Conservation (phyloP, 2,113 vertebrate genomes). For the Gymnorhina tibicen region DNA sequence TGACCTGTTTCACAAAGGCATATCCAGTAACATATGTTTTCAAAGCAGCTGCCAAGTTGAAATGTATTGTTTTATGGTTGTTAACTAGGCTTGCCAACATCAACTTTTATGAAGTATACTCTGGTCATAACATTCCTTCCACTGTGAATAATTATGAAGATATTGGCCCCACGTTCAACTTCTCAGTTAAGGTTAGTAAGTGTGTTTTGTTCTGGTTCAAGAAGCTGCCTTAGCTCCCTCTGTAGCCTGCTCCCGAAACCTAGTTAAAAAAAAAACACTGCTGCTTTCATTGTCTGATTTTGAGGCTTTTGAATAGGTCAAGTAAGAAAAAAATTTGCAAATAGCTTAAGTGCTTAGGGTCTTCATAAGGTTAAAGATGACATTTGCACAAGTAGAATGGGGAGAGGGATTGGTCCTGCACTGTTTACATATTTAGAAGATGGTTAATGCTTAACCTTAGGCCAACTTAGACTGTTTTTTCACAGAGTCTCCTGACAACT, state of each 20-base stretch:
- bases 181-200: slow-evolving; percentile 83
- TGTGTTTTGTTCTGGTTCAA: not conserved
- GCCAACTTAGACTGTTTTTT: not conserved
- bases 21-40: slow-evolving; percentile 8
- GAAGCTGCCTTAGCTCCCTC: not conserved
- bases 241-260: not conserved
- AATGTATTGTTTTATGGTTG: slow-evolving; percentile 49
- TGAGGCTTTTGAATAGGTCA: not conserved
- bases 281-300: not conserved
- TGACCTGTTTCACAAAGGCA: not conserved
- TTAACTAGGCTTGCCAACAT: slow-evolving; percentile 80
- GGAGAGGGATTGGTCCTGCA: not conserved
- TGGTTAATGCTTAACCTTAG: slow-evolving; percentile 19
- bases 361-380: not conserved
- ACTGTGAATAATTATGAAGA: slow-evolving; percentile 77
- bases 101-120: slow-evolving; percentile 85
- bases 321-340: not conserved
- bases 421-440: not conserved
- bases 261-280: not conserved
- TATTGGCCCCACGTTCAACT: slow-evolving; percentile 86
- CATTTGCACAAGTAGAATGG: not conserved
- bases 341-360: not conserved
- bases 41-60: slow-evolving; percentile 29
- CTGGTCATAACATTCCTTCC: slow-evolving; percentile 61
- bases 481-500: not conserved